Base-by-base conservation (phyloP, 2,888 invertebrate species). In the Helicoverpa assulta region DNA sequence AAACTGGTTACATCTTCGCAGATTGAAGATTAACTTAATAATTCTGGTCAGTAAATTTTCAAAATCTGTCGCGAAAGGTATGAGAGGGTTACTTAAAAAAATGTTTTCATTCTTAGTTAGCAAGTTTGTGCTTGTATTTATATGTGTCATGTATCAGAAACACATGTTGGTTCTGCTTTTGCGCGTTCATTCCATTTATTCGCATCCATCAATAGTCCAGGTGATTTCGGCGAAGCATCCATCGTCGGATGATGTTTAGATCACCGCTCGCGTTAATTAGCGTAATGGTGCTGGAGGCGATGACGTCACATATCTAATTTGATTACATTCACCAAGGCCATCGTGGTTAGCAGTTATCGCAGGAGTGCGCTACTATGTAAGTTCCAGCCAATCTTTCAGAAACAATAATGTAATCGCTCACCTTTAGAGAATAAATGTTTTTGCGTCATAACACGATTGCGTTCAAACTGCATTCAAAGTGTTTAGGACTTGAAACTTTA, bases 291-390 rank as follows among this genome's bases (percentile, higher is more conserved):
- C 83, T 88, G 86, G 85, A 89, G 86, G 78, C 73, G 81, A 84
- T 94, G 91, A 93, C 92, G 93, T 92, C 90, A 94, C 86, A 85
- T 84, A 86, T 92, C 92, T 94, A 94, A 95, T 94, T 94, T 92
- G 90, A 95, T 95, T 93, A 94, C 88, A 89, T 80, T 83, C 83
- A 82, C 87, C 93, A 93, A 94, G 95, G 94, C 85, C 91, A 82
- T 68, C 70, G 84, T 88, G 86, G 87, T 93, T 91, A 92, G 88
- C 90, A 88, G 88, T 91, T 90, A 91, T 86, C 90, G 86, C 81
- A 51, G 70, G 70, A 83, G 65, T 78, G 72, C 74, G 80, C 76
- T 83, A 76, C 78, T 65, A 54, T 54, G 63, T 70, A 64, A 7
- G 47, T 50, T 37, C 57, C 54, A 58, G 29, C 21, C 21, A 61